These are phyloP conservation scores for Alligator sinensis DNA, from an alignment of 2,113 vertebrate species.

Conservation along the genomic window DNA sequence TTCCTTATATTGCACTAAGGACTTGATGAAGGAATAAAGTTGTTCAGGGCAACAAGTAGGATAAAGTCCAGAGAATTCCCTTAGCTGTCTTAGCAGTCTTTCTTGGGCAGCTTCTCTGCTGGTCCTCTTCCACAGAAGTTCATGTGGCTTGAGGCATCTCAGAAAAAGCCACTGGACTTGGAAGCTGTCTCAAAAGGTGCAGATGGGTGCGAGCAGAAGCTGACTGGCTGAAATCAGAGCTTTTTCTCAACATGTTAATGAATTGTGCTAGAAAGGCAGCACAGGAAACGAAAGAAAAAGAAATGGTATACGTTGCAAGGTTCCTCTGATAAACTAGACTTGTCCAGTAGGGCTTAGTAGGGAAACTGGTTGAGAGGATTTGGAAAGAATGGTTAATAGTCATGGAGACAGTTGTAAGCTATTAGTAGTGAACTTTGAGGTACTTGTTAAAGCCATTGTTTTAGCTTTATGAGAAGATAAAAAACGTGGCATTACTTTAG, in stretches of 20 bases:
- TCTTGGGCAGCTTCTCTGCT: not conserved
- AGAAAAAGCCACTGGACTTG: not conserved
- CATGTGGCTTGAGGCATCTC: not conserved
- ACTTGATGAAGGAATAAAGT: not conserved
- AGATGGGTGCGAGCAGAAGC: not conserved
- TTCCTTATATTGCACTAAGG: not conserved
- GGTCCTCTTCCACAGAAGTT: not conserved
- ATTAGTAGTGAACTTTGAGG: not conserved
- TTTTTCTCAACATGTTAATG: not conserved
- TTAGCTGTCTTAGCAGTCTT: not conserved
- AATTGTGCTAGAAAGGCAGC: not conserved
- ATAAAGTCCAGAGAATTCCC: not conserved
- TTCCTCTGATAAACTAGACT: slow-evolving; percentile 52
- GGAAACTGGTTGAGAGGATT: slow-evolving; percentile 35
- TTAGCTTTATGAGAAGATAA: not conserved
- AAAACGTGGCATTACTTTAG: not conserved
- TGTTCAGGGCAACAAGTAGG: not conserved
- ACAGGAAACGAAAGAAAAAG: not conserved
- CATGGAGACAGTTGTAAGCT: slow-evolving; percentile 17
- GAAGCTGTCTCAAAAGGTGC: not conserved
- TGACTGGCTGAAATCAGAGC: slow-evolving; percentile 27
- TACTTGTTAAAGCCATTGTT: not conserved
- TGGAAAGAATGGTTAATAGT: slow-evolving; percentile 52
- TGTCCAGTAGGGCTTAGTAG: slow-evolving; percentile 20
- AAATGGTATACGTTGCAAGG: slow-evolving; percentile 38